Conservation (phyloP, 2,113 vertebrate genomes). For the Chelonoidis abingdonii region DNA sequence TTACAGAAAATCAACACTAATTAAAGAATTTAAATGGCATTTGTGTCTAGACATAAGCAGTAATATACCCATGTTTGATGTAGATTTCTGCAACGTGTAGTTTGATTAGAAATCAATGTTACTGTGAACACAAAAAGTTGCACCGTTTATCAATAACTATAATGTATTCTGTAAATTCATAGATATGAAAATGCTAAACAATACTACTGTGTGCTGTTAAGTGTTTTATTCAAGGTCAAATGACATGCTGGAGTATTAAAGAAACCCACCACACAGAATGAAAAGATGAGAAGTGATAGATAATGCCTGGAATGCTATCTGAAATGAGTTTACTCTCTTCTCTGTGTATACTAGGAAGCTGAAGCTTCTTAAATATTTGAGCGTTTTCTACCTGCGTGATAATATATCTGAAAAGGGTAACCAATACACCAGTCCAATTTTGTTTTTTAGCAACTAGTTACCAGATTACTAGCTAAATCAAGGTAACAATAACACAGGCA, state of each 20-base stretch:
- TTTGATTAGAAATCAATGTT: constrained; percentile 33
- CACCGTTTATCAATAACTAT: constrained; percentile 18
- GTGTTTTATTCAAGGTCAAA: constrained; percentile 34
- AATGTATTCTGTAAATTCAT: background rate
- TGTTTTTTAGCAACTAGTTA: background rate
- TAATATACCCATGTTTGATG: constrained; percentile 27
- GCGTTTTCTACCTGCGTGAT: constrained; percentile 20
- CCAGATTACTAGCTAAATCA: background rate
- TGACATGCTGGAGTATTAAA: constrained; percentile 21
- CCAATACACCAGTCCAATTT: background rate
- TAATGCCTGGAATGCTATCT: background rate
- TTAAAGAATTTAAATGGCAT: background rate
- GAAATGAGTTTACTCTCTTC: constrained; percentile 14
- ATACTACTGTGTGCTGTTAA: constrained; percentile 18
- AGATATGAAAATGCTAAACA: constrained; percentile 29
- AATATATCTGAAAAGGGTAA: constrained; percentile 14
- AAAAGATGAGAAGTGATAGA: background rate
- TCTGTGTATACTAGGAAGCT: background rate
- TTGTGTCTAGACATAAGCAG: constrained; percentile 1
- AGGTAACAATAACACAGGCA: constrained; percentile 20
- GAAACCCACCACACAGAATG: background rate
- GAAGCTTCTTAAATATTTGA: constrained; percentile 9
- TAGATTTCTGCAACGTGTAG: background rate
- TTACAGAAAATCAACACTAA: constrained; percentile 6
- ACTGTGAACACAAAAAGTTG: constrained; percentile 27